Evolutionary conservation across 2,113 vertebrate species (phyloP).

Genomic region (Salvator merianae): DNA sequence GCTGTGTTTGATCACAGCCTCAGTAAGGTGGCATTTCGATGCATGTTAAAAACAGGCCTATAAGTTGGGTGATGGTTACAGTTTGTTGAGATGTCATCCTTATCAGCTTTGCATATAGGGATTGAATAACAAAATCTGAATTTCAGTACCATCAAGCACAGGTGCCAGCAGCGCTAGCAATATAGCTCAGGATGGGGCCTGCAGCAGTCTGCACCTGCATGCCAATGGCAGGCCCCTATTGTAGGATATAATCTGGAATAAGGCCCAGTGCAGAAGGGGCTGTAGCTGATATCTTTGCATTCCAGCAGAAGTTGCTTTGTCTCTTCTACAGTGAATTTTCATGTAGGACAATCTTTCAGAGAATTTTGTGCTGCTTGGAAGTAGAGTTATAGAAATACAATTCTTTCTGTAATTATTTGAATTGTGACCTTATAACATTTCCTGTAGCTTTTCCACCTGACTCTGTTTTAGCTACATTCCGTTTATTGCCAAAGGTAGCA

Average conservation of each 20-base stretch:
- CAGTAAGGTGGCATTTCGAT: not conserved
- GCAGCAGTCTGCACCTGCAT: too few species aligned
- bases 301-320: not conserved
- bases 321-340: not conserved
- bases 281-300: not conserved
- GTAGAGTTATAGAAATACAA: not conserved
- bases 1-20: too few species aligned
- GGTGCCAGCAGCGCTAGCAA: not conserved
- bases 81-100: not conserved
- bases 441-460: slow-evolving; percentile 62
- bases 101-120: not conserved
- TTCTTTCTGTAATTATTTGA: slow-evolving; percentile 48
- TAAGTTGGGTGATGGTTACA: not conserved
- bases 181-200: too few species aligned
- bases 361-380: not conserved
- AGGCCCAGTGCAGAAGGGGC: not conserved
- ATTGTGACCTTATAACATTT: slow-evolving; percentile 62
- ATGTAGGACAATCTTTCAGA: not conserved
- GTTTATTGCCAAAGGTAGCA: slow-evolving; percentile 65
- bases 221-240: too few species aligned
- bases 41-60: not conserved
- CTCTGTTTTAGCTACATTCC: slow-evolving; percentile 32
- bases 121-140: not conserved
- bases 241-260: too few species aligned
- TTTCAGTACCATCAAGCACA: not conserved